Evolutionary conservation across 2,797 vertebrate species (phyloP), one percentile per base, ranked within the genome.

Genomic region (Heliangelus exortis): DNA sequence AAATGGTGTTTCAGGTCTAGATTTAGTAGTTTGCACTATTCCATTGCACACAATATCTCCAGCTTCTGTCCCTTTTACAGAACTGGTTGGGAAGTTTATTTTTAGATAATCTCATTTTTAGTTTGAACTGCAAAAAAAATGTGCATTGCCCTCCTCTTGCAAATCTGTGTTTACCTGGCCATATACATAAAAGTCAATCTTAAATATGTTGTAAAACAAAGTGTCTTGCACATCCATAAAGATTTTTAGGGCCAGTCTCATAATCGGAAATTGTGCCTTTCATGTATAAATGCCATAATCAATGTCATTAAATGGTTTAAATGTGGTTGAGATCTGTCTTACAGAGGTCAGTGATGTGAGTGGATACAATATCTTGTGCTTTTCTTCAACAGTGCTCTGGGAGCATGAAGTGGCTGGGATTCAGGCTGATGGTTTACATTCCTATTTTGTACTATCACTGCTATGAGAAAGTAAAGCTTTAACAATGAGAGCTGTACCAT

Each of bases 231-330:
- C 14, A 73, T 63, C 29, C 3, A 1, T 33, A 9, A 61, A 55
- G 36, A 20, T 29, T 45, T 90, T 55, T 76, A 66, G 33, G 72
- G 39, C 25, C 25, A 10, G 29, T 17, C 29, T 66, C 0, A 1
- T 50, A 31, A 55, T n/a, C 33, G 51, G 33, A 3, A 4, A 17
- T 23, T 1, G 0, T 23, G 29, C 12, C 21, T 83, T 68, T 62
- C 68, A 45, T 1, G 0, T 7, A 12, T 5, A 7, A 0, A 1
- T 19, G 54, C n/a, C n/a, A 7, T 26, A 28, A 34, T 51, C 12
- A 10, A 28, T 57, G 29, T 12, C 47, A 57, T 31, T 74, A 69
- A 62, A 41, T 8, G 14, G 3, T 51, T 72, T 63, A 34, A 82
- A 26, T 0, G 2, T 58, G 21, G 36, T 54, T 67, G 31, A 29